phyloP scores from a whole-genome alignment of 2,888 invertebrate genomes.

The Zaprionus obscuricornis region DNA sequence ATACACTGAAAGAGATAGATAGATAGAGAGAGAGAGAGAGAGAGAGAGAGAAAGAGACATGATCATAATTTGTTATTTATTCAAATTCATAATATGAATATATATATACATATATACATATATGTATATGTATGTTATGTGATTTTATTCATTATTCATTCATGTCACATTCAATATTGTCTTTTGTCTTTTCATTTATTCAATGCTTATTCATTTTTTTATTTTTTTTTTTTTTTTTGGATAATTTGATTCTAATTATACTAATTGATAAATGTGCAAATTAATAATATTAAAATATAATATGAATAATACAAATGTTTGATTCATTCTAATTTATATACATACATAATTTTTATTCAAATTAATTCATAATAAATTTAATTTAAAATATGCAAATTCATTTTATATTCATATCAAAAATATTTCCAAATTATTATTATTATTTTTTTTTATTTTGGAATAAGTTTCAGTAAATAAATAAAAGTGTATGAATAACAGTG shows the following conservation, averaged over 20 bases:
- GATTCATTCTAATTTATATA: neutral
- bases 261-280: constrained; percentile 5
- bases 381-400: neutral
- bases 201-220: neutral
- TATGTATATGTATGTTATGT: too few species aligned
- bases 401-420: neutral
- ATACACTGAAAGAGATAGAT: constrained; percentile 8
- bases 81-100: too few species aligned
- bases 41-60: neutral
- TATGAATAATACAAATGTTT: too few species aligned
- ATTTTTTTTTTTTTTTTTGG: neutral
- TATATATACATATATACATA: too few species aligned
- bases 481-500: too few species aligned
- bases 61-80: too few species aligned
- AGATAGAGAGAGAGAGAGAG: neutral
- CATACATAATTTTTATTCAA: too few species aligned
- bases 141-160: neutral
- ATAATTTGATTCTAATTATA: neutral
- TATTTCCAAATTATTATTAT: too few species aligned
- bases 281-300: too few species aligned
- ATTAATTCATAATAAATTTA: constrained; percentile 1
- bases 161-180: neutral
- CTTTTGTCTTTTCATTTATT: neutral
- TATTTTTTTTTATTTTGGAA: too few species aligned
- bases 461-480: too few species aligned